phyloP scores from a whole-genome alignment of 1,140 invertebrate species.

The Pogonomyrmex barbatus region DNA sequence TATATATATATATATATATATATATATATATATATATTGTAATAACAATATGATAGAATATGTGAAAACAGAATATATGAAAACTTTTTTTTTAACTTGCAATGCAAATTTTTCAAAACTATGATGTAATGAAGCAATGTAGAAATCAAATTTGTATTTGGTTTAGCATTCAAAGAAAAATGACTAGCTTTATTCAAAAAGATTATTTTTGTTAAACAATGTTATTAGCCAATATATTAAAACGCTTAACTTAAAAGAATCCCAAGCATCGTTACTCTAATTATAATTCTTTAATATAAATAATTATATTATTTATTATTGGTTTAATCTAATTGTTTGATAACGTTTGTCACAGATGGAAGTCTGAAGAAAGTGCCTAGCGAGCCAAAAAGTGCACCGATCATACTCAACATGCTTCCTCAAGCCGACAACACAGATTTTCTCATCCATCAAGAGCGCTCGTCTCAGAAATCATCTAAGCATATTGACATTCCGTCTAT shows the following conservation, averaged over 20 bases:
- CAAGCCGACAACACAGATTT: constrained; percentile 74
- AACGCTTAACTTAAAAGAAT: not conserved
- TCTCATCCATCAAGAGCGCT: constrained; percentile 72
- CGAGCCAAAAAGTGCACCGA: constrained; percentile 76
- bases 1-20: not conserved
- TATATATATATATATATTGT: no score
- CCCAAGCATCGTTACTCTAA: constrained; percentile 1
- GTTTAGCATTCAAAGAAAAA: no score
- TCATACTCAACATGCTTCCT: constrained; percentile 72
- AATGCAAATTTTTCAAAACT: no score
- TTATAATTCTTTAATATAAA: not conserved
- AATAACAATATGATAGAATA: no score
- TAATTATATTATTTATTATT: constrained; percentile 14
- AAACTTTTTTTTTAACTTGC: no score
- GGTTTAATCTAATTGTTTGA: constrained; percentile 74
- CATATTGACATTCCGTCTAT: constrained; percentile 82
- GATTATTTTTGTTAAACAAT: no score
- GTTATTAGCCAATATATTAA: not conserved
- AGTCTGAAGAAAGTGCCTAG: constrained; percentile 79
- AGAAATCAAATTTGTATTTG: no score
- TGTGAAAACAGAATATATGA: no score
- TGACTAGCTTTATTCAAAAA: no score
- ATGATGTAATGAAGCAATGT: no score
- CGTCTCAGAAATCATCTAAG: constrained; percentile 73
- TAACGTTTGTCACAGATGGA: constrained; percentile 81